Evolutionary conservation across 1,140 invertebrate species (phyloP).

Genomic region (Prorops nasuta): DNA sequence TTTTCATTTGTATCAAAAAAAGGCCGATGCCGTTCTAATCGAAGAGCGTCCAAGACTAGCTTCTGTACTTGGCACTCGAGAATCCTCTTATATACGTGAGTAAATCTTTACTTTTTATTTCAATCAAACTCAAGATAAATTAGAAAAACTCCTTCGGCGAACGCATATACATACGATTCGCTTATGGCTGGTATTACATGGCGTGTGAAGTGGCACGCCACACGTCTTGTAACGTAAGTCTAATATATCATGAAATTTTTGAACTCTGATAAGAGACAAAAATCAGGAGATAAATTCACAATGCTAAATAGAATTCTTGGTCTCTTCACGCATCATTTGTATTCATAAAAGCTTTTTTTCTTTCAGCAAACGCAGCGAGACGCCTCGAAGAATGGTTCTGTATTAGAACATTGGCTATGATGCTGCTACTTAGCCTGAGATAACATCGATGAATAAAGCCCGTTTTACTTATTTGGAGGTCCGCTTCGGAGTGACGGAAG

Average conservation of each 20-base stretch:
- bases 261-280: background rate
- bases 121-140: background rate
- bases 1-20: constrained; percentile 61
- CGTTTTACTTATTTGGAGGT: constrained; percentile 34
- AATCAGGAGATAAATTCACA: background rate
- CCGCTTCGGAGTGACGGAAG: constrained; percentile 18
- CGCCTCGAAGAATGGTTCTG: constrained; percentile 36
- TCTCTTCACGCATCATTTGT: background rate
- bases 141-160: too few species aligned
- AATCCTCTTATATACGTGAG: constrained; percentile 54
- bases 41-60: constrained; percentile 67
- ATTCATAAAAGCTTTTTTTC: constrained; percentile 5
- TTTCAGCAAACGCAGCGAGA: constrained; percentile 39
- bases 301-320: too few species aligned
- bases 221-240: background rate
- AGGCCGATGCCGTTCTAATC: constrained; percentile 58
- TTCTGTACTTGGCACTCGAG: constrained; percentile 65
- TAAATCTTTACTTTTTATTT: background rate
- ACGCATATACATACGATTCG: too few species aligned
- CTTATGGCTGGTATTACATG: too few species aligned
- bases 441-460: constrained; percentile 48
- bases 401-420: constrained; percentile 28
- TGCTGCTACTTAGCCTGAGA: constrained; percentile 44
- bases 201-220: background rate
- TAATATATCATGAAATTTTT: background rate